Evolutionary conservation across 2,113 vertebrate genomes (phyloP).

Genomic region (Hyla sarda): DNA sequence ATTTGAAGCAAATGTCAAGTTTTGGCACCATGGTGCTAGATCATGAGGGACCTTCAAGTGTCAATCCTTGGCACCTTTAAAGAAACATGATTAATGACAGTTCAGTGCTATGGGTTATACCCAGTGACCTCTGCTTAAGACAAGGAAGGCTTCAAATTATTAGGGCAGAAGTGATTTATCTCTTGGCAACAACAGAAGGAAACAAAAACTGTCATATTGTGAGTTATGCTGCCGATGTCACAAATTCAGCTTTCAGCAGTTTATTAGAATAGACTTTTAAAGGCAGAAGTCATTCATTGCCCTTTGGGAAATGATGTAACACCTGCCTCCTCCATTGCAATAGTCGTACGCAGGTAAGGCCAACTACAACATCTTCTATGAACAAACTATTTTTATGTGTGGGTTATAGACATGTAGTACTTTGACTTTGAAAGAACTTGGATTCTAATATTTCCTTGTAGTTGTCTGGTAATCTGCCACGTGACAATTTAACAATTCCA

Average conservation of each 20-base stretch:
- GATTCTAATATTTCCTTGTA: neutral
- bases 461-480: neutral
- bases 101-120: constrained; percentile 21
- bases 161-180: constrained; percentile 50
- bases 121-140: constrained; percentile 30
- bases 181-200: constrained; percentile 37
- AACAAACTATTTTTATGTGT: neutral
- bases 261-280: neutral
- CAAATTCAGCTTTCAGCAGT: constrained; percentile 6
- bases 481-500: neutral
- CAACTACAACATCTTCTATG: constrained; percentile 23
- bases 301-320: constrained; percentile 17
- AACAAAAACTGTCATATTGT: constrained; percentile 35
- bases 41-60: neutral
- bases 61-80: neutral
- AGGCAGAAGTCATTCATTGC: neutral
- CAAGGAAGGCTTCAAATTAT: constrained; percentile 36
- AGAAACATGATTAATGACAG: constrained; percentile 27
- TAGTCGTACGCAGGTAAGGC: constrained; percentile 20
- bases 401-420: neutral
- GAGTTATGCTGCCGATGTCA: constrained; percentile 24
- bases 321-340: neutral
- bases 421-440: neutral
- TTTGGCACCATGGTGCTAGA: neutral
- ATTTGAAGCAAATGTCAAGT: neutral